Evolutionary conservation across 2,113 vertebrate genomes (phyloP), one percentile per base, ranked within the genome.

Genomic region (Nesoenas mayeri): DNA sequence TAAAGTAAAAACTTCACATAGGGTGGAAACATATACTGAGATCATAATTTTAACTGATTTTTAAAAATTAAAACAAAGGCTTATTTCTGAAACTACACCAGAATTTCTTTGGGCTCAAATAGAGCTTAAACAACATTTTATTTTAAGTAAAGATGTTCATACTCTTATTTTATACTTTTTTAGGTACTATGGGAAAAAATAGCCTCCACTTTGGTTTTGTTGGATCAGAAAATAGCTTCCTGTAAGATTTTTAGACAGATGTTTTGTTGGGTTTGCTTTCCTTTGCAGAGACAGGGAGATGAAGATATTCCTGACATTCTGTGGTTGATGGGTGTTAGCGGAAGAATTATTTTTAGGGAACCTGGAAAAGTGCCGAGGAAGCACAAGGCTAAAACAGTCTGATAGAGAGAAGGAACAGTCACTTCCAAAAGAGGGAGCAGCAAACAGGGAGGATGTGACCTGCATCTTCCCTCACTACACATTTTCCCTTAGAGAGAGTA

Each of bases 341-440:
- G 42, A 89, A 81, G 72, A 77, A 91, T 72, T 94, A 93, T 96
- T 96, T 97, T 97, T 93, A 96, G 93, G 72, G 40, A 93, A 69
- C 29, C 50, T 96, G 93, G 92, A 91, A 79, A 79, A 89, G 36
- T 32, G 73, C 83, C 28, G 2, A 96, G 90, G 88, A 97, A 94
- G 69, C 57, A 82, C 53, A 79, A 89, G 66, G 70, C 66, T 87
- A 65, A 36, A 89, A 89, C 61, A 86, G 62, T 28, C 69, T 32
- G 85, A 73, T 57, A 81, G 53, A 81, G 61, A 84, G 38, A 80
- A 88, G 50, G 44, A 86, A 84, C 9, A 67, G 70, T 61, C 65
- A 78, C 61, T 94, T 95, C 77, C 88, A 87, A 72, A 81, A 87
- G 75, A 72, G 31, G 12, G 57, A 84, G 31, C 18, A 65, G 50